Base-by-base conservation (phyloP, 1,140 invertebrate genomes). In the Drosophila ohnishii region DNA sequence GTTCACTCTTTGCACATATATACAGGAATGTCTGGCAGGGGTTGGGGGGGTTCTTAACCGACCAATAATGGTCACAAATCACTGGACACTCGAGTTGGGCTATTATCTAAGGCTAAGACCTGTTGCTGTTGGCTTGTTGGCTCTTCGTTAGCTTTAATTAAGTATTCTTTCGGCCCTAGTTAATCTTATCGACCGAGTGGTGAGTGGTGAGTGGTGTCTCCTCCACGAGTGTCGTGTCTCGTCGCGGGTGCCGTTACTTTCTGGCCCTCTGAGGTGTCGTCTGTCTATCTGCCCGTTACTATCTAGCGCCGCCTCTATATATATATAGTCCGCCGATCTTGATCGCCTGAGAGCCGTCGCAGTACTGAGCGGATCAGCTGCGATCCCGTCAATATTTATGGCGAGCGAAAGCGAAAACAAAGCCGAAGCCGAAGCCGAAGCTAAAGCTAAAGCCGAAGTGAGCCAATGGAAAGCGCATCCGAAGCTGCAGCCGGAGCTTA, bases 281-380 rank as follows among this genome's bases (percentile, higher is more conserved):
- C 16, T 19, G 14, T 35, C 16, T 45, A 39, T 59, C 42, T 5
- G 8, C 6, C 28, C 22, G 28, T 47, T 69, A 25, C 14, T 28
- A 32, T 44, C 14, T 60, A 22, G 4, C 57, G 14, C 39, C 4
- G n/a, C 13, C 3, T 5, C 11, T 37, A 13, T 32, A 11, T 5
- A 11, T 35, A 25, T 47, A 65, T 65, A 37, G 32, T 40, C 40
- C 50, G 28, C 39, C 50, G 66, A 48, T 70, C 58, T 44, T 48
- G 22, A 22, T 57, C 37, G 32, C 16, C 57, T 28, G 45, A 30
- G 37, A 39, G 47, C 13, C 62, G 84, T 28, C 51, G 44, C 19
- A 50, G 51, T 45, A 87, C 80, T 87, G 84, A 87, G 47, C 39
- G 69, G 73, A 88, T 80, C 84, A 77, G 73, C 80, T 80, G 76